Evolutionary conservation across 1,140 invertebrate species (phyloP).

Genomic region (Leptinotarsa lineolata): DNA sequence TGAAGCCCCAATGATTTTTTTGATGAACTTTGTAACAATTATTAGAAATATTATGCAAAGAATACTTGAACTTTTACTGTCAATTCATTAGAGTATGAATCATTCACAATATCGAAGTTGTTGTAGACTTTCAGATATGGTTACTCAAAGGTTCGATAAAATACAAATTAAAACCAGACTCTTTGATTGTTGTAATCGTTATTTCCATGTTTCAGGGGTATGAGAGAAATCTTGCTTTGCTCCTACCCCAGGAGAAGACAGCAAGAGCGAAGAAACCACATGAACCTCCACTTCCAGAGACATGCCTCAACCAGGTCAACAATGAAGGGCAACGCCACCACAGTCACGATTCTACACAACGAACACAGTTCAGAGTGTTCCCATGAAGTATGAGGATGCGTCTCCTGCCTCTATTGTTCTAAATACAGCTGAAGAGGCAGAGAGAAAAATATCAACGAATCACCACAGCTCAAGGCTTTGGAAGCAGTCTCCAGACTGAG

Average conservation of each 20-base stretch:
- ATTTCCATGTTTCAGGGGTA: constrained; percentile 49
- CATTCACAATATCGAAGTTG: neutral
- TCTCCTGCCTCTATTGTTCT: constrained; percentile 22
- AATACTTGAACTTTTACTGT: no score
- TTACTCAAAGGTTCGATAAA: neutral
- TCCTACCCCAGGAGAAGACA: constrained; percentile 48
- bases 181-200: no score
- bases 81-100: neutral
- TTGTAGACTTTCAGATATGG: neutral
- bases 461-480: no score
- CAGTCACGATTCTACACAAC: constrained; percentile 50
- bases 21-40: no score
- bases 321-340: constrained; percentile 49
- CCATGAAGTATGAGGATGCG: constrained; percentile 50
- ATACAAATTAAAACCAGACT: no score
- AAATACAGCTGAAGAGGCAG: constrained; percentile 23
- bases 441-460: neutral
- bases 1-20: no score
- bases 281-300: constrained; percentile 43
- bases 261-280: constrained; percentile 39
- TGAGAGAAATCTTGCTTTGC: constrained; percentile 70
- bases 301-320: constrained; percentile 51
- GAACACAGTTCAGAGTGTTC: constrained; percentile 51
- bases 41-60: no score
- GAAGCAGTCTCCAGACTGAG: no score